Evolutionary conservation across 2,113 vertebrate species (phyloP), one percentile per base, ranked within the genome.

Genomic region (Dasyprocta punctata): DNA sequence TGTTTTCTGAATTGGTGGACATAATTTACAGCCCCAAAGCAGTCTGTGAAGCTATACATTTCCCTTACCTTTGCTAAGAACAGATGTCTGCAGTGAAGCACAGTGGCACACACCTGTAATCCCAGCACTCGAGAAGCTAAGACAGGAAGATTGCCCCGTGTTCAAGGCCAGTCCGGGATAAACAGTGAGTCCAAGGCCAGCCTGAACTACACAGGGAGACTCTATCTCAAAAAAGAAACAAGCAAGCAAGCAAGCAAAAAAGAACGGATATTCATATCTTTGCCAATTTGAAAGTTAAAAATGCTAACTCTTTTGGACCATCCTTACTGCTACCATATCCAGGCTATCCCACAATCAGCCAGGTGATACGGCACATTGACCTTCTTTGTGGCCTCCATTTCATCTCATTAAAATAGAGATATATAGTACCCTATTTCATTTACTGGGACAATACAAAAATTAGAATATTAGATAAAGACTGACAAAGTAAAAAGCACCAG

Each of bases 211-310:
- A 36, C 16, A 67, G 14, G 13, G 5, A 71, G 67, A 71, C 67
- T 7, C 10, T 75, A 26, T 41, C 71, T 75, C 71, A 44, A 75
- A 75, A 44, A 75, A 41, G n/a, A 73, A 73, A 26, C 38, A 73
- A 73, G 12, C 24, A 61, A 61, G 19, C 56, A 58, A 58, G 26
- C 60, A 61, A 65, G 1, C 65, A 69, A 75, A 75, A 75, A 60
- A 82, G 63, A 41, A 81, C n/a, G 82, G 26, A 69, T 7, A 41
- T 89, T 56, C 44, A 0, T 30, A 78, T n/a, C 44, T 92, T 82
- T 83, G 30, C 44, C 75, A 69, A 73, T 49, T 49, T 91, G 54
- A 89, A 89, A 49, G 60, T 84, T 95, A 95, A 95, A 95, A 86
- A 89, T 56, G 58, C 36, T 67, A 81, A 87, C 63, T 84, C 47